phyloP scores from a whole-genome alignment of 2,113 vertebrate species.

The Pica pica region DNA sequence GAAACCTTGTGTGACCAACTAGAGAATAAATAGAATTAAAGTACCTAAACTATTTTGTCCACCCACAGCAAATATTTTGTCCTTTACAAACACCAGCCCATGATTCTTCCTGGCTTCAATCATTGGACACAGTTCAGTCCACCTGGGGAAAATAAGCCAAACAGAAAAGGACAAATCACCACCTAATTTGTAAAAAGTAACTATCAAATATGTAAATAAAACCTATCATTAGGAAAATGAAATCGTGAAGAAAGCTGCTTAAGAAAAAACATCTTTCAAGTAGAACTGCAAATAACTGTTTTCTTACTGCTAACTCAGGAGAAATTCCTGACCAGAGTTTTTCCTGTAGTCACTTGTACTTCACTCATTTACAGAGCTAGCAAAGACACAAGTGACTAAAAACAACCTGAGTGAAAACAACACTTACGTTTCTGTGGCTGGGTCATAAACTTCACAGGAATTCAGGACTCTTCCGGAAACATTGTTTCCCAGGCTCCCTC shows the following conservation, averaged over 20 bases:
- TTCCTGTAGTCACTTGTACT: neutral
- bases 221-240: neutral
- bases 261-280: neutral
- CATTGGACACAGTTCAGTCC: constrained; percentile 94
- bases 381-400: neutral
- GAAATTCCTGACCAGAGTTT: neutral
- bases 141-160: constrained; percentile 70
- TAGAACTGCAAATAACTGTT: neutral
- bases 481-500: constrained; percentile 93
- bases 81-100: constrained; percentile 91
- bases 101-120: constrained; percentile 95
- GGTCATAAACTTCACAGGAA: constrained; percentile 96
- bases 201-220: neutral
- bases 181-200: neutral
- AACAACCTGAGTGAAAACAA: neutral
- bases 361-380: neutral
- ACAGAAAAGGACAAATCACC: neutral
- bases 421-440: constrained; percentile 88
- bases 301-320: neutral
- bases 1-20: neutral
- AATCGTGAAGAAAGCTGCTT: neutral
- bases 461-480: constrained; percentile 91
- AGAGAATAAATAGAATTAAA: neutral
- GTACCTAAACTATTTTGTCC: constrained; percentile 91
- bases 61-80: constrained; percentile 94